Evolutionary conservation across 2,888 invertebrate species (phyloP).

Genomic region (Caenorhabditis angaria): DNA sequence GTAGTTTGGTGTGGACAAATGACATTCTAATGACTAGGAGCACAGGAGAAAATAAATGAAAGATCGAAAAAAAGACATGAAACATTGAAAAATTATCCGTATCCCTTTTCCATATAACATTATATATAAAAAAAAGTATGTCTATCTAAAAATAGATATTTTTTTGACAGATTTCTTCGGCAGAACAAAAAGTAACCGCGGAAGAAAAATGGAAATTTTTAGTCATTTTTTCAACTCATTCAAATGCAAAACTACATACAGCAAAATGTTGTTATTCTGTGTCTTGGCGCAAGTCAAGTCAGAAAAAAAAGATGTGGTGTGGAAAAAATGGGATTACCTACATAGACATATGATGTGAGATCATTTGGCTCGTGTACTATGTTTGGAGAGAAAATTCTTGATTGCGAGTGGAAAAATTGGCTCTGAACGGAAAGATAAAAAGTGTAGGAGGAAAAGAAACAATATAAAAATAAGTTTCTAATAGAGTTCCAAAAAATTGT

Average conservation of each 20-base stretch:
- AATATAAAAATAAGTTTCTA: too few species aligned
- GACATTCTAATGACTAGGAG: too few species aligned
- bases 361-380: not conserved
- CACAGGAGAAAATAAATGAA: not conserved
- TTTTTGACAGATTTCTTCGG: too few species aligned
- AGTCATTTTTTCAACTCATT: not conserved
- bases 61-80: not conserved
- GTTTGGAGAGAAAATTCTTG: not conserved
- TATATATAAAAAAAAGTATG: not conserved
- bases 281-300: too few species aligned
- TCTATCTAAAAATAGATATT: not conserved
- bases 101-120: not conserved
- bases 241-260: slow-evolving; percentile 1
- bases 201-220: slow-evolving; percentile 1
- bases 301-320: not conserved
- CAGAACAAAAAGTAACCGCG: not conserved
- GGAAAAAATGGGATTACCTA: not conserved
- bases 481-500: too few species aligned
- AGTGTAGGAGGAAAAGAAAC: too few species aligned
- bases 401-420: too few species aligned
- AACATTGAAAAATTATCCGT: not conserved
- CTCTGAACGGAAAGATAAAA: too few species aligned
- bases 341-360: too few species aligned
- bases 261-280: not conserved
- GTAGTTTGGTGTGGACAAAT: not conserved